Evolutionary conservation across 1,140 invertebrate genomes (phyloP).

Genomic region (Aphidius gifuensis): DNA sequence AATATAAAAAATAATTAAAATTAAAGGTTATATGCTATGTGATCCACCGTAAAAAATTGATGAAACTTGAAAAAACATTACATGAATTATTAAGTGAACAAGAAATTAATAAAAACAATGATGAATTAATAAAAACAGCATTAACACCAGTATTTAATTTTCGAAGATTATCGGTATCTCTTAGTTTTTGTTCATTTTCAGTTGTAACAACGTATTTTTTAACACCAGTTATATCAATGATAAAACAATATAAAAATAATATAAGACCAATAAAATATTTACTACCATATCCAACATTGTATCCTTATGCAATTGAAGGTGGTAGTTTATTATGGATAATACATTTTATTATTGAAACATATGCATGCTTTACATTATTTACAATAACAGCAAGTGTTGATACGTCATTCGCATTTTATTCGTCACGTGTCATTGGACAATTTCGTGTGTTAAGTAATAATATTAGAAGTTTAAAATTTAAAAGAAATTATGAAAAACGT

Average conservation of each 20-base stretch:
- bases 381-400: neutral
- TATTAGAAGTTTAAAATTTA: neutral
- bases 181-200: neutral
- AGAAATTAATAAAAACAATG: neutral
- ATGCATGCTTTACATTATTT: neutral
- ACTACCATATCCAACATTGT: slow-evolving; percentile 9
- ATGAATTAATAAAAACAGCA: neutral
- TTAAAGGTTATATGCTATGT: slow-evolving; percentile 9
- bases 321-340: slow-evolving; percentile 7
- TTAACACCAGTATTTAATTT: neutral
- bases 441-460: neutral
- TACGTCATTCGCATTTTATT: neutral
- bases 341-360: slow-evolving; percentile 2
- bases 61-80: neutral
- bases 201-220: neutral
- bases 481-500: neutral
- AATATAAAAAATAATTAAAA: neutral
- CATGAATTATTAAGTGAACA: neutral
- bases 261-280: neutral
- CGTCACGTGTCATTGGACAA: neutral
- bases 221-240: slow-evolving; percentile 8
- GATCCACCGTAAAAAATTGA: neutral
- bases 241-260: slow-evolving; percentile 3
- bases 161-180: neutral
- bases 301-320: slow-evolving; percentile 8